These are phyloP conservation scores for Euthynnus affinis DNA, from an alignment of 2,797 vertebrate genomes.

Conservation along the genomic window DNA sequence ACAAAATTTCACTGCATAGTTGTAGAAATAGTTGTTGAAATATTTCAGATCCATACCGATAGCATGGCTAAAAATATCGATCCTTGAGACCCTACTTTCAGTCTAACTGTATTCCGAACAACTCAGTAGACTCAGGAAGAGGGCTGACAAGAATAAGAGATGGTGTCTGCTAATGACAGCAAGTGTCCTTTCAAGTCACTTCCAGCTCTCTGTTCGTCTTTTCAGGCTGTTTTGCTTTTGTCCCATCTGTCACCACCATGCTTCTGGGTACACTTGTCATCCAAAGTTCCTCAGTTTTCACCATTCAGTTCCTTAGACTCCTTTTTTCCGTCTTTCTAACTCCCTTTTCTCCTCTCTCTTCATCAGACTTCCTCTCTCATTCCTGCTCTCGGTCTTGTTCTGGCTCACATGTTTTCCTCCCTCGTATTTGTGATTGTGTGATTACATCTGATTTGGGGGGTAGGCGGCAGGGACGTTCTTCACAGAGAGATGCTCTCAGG, in stretches of 20 bases:
- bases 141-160: slow-evolving; percentile 51
- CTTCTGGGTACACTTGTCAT: slow-evolving; percentile 53
- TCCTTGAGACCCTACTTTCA: slow-evolving; percentile 10
- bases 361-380: not conserved
- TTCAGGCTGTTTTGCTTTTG: slow-evolving; percentile 54
- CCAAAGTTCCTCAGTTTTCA: slow-evolving; percentile 45
- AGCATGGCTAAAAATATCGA: too few relatives aligned
- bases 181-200: slow-evolving; percentile 71
- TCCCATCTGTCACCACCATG: slow-evolving; percentile 68
- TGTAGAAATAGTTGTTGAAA: too few relatives aligned
- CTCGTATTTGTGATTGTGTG: slow-evolving; percentile 65
- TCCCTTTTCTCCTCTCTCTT: not conserved
- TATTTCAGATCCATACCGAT: too few relatives aligned
- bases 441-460: slow-evolving; percentile 75
- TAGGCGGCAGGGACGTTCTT: slow-evolving; percentile 37
- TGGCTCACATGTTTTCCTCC: slow-evolving; percentile 29
- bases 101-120: slow-evolving; percentile 22
- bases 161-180: slow-evolving; percentile 71
- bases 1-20: too few relatives aligned
- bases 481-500: slow-evolving; percentile 57
- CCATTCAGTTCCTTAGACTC: slow-evolving; percentile 34
- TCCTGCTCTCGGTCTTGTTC: slow-evolving; percentile 30
- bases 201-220: slow-evolving; percentile 58
- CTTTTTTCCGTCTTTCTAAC: not conserved
- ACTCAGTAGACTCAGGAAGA: slow-evolving; percentile 33